A percentile compares a stretch with the other conserved stretches of the same genome.
Evolutionary conservation across 2,888 invertebrate genomes (phyloP).

Genomic region (Strigamia transsilvanica): DNA sequence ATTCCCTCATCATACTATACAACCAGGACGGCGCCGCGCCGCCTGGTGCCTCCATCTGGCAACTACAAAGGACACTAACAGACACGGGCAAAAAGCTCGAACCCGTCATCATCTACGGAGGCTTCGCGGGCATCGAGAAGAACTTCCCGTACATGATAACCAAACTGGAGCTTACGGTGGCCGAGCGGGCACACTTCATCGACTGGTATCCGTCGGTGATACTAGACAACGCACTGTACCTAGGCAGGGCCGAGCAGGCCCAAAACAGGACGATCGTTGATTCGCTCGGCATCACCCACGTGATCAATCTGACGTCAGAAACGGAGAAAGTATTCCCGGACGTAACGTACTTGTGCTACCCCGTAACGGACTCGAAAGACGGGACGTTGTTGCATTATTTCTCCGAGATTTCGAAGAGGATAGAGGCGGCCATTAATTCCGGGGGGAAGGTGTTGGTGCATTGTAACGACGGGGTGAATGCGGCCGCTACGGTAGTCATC

Average conservation of each 20-base stretch:
- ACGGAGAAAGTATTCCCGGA: slow-evolving; percentile 58
- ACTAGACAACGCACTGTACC: slow-evolving; percentile 60
- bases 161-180: slow-evolving; percentile 54
- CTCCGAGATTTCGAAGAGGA: slow-evolving; percentile 58
- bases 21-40: slow-evolving; percentile 59
- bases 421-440: slow-evolving; percentile 58
- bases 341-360: slow-evolving; percentile 59
- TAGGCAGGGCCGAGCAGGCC: slow-evolving; percentile 62
- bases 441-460: slow-evolving; percentile 60
- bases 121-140: slow-evolving; percentile 58
- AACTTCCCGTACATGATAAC: slow-evolving; percentile 59
- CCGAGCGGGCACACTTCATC: slow-evolving; percentile 56
- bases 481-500: slow-evolving; percentile 59
- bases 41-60: slow-evolving; percentile 53
- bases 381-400: slow-evolving; percentile 54
- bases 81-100: slow-evolving; percentile 56
- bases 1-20: slow-evolving; percentile 60
- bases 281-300: slow-evolving; percentile 60
- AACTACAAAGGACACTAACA: slow-evolving; percentile 54
- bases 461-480: slow-evolving; percentile 60
- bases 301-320: slow-evolving; percentile 59
- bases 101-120: slow-evolving; percentile 59
- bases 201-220: slow-evolving; percentile 61
- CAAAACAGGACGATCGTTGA: slow-evolving; percentile 59
- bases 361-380: slow-evolving; percentile 57